Percentiles rank a stretch among this genome's conserved stretches.
Conservation (phyloP, 2,113 vertebrate genomes). For the Raja brachyura region DNA sequence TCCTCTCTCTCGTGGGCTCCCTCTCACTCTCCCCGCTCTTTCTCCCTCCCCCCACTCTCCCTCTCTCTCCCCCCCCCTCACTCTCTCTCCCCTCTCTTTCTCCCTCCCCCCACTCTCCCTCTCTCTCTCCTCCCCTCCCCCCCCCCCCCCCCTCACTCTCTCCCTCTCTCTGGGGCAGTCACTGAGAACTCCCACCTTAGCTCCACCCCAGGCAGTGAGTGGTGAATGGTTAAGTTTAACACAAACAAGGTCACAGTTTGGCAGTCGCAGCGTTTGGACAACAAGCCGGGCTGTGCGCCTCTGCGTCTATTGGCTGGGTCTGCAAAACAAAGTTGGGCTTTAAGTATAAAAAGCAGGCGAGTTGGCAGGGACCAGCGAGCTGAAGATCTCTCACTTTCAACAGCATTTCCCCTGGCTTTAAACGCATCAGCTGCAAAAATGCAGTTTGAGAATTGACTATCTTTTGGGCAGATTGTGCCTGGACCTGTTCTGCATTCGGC, state of each 20-base stretch:
- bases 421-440: background rate
- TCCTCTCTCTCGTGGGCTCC: too few relatives aligned
- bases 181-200: constrained; percentile 19
- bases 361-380: background rate
- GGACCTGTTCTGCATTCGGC: constrained; percentile 29
- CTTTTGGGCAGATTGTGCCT: background rate
- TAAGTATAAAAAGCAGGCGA: constrained; percentile 30
- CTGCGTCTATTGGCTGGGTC: constrained; percentile 29
- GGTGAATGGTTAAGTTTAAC: constrained; percentile 29
- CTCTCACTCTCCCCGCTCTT: too few relatives aligned
- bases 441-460: background rate
- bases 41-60: too few relatives aligned
- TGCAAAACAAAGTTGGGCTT: background rate
- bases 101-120: too few relatives aligned
- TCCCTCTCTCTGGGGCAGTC: background rate
- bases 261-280: background rate
- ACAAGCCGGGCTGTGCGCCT: background rate
- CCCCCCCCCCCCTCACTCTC: too few relatives aligned
- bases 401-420: background rate
- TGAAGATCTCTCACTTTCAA: constrained; percentile 6
- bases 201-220: background rate
- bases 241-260: constrained; percentile 37
- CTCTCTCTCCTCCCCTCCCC: too few relatives aligned
- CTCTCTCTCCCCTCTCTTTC: too few relatives aligned
- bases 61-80: too few relatives aligned